Conservation (phyloP, 2,797 vertebrate species). For the Spondyliosoma cantharus region DNA sequence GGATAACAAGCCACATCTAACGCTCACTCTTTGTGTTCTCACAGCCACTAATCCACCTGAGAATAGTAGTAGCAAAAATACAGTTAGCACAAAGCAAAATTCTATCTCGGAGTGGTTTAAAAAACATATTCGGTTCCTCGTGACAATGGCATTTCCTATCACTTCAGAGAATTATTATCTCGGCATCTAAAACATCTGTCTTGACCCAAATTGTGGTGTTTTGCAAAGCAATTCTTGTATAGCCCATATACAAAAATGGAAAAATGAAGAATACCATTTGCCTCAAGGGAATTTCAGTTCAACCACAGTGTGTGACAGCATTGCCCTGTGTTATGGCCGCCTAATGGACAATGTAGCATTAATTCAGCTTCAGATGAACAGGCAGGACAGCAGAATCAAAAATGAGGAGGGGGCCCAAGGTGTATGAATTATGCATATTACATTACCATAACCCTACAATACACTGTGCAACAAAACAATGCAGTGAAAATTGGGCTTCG, state of each 20-base stretch:
- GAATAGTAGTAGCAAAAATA: slow-evolving; percentile 66
- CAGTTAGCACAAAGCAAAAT: slow-evolving; percentile 52
- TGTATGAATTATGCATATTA: slow-evolving; percentile 96
- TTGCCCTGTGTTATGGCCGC: slow-evolving; percentile 85
- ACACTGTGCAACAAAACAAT: slow-evolving; percentile 85
- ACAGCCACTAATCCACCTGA: slow-evolving; percentile 74
- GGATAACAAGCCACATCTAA: slow-evolving; percentile 81
- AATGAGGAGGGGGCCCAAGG: slow-evolving; percentile 84
- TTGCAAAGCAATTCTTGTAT: slow-evolving; percentile 74
- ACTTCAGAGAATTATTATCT: slow-evolving; percentile 67
- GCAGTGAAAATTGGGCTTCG: slow-evolving; percentile 89
- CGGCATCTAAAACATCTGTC: slow-evolving; percentile 47
- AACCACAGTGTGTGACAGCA: slow-evolving; percentile 83
- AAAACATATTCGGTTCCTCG: slow-evolving; percentile 36
- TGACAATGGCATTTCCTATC: slow-evolving; percentile 62
- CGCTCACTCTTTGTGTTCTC: slow-evolving; percentile 77
- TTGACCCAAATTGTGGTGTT: slow-evolving; percentile 64
- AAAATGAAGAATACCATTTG: slow-evolving; percentile 74
- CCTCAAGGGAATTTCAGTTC: slow-evolving; percentile 81
- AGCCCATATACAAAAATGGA: slow-evolving; percentile 64
- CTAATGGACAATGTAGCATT: slow-evolving; percentile 89
- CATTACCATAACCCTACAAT: slow-evolving; percentile 88
- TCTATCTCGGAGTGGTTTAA: slow-evolving; percentile 10
- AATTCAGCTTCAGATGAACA: slow-evolving; percentile 92
- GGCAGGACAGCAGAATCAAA: slow-evolving; percentile 87